Evolutionary conservation across 2,888 invertebrate genomes (phyloP).

Genomic region (Danaus chrysippus): DNA sequence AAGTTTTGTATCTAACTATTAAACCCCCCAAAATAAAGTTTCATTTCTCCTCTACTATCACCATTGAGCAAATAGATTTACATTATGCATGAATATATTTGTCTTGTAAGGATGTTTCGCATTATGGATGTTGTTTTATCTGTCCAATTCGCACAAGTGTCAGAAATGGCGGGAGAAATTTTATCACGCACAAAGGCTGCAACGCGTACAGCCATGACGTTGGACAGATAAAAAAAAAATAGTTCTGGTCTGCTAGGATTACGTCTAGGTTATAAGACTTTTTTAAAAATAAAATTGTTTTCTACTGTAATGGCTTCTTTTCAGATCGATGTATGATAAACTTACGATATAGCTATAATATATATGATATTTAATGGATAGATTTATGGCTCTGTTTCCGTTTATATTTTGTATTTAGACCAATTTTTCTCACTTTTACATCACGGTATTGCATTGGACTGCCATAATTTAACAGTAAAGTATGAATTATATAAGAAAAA

Average conservation of each 20-base stretch:
- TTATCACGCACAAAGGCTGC: slow-evolving; percentile 15
- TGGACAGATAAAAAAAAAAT: slow-evolving; percentile 51
- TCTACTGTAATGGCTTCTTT: slow-evolving; percentile 73
- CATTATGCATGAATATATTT: slow-evolving; percentile 51
- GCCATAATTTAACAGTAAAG: slow-evolving; percentile 61
- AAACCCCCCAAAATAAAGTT: slow-evolving; percentile 15
- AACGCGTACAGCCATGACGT: slow-evolving; percentile 30
- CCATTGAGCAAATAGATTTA: slow-evolving; percentile 21
- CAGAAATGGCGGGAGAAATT: slow-evolving; percentile 34
- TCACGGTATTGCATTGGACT: slow-evolving; percentile 67
- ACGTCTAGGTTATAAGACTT: slow-evolving; percentile 64
- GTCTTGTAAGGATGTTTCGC: slow-evolving; percentile 54
- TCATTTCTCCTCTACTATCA: slow-evolving; percentile 17
- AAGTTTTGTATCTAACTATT: slow-evolving; percentile 21
- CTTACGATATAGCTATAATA: slow-evolving; percentile 49
- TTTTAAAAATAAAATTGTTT: slow-evolving; percentile 67
- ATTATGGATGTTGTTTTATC: slow-evolving; percentile 45
- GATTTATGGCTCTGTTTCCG: slow-evolving; percentile 53
- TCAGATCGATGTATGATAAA: slow-evolving; percentile 63
- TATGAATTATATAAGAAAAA: slow-evolving; percentile 35
- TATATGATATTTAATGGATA: slow-evolving; percentile 53
- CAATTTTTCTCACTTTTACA: slow-evolving; percentile 75
- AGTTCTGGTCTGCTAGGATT: slow-evolving; percentile 68
- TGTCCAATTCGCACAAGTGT: slow-evolving; percentile 45
- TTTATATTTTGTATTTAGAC: slow-evolving; percentile 65